phyloP scores from a whole-genome alignment of 2,113 vertebrate species.

The Eretmochelys imbricata region DNA sequence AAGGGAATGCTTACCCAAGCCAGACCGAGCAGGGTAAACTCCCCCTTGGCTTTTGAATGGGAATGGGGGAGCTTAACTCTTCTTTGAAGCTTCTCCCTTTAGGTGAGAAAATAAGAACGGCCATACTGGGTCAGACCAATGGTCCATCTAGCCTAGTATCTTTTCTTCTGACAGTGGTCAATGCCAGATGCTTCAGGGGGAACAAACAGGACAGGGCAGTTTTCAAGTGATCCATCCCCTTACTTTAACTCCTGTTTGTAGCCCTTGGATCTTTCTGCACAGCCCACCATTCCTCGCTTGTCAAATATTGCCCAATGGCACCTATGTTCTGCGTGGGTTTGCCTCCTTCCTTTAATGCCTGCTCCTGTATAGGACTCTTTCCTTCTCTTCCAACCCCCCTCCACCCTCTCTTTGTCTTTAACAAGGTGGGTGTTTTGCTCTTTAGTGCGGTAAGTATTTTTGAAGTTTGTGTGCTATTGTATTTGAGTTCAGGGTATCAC shows the following conservation, averaged over 20 bases:
- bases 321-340: not conserved
- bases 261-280: not conserved
- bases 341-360: accelerated
- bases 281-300: accelerated
- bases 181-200: not conserved
- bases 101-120: not conserved
- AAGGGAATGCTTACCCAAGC: not conserved
- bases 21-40: not conserved
- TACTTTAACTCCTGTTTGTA: not conserved
- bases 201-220: not conserved
- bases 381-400: not conserved
- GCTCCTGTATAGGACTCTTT: not conserved
- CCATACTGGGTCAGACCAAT: not conserved
- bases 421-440: accelerated
- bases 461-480: not conserved
- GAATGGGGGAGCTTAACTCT: not conserved
- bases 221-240: not conserved
- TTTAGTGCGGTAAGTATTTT: not conserved
- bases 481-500: not conserved
- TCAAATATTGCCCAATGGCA: accelerated
- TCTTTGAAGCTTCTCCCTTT: not conserved
- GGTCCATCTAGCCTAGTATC: not conserved
- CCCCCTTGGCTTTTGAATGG: not conserved
- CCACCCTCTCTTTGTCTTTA: not conserved
- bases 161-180: not conserved